Evolutionary conservation across 2,888 invertebrate genomes (phyloP), one percentile per base, ranked within the genome.

Genomic region (Linnaemya vulpina): DNA sequence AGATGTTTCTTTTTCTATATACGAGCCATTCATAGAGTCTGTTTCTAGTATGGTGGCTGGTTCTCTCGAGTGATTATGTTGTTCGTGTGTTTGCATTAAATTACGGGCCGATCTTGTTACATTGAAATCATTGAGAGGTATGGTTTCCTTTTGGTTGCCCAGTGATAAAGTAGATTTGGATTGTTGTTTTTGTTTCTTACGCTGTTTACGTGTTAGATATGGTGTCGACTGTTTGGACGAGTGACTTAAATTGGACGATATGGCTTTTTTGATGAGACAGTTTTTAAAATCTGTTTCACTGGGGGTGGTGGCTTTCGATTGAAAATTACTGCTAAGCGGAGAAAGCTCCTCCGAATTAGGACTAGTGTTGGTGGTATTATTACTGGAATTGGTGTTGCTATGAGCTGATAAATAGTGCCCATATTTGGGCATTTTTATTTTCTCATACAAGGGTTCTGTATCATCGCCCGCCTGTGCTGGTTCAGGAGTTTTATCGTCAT

Each of bases 1-100:
- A n/a, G 93, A 94, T 1, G 94, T 95, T 70, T 96, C 94, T 88
- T 96, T 95, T 89, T 95, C 95, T 25, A 89, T 92, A 86, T 91
- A 91, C 0, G 91, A 91, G 1, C 90, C 91, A 4, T 87, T 89
- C 90, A 91, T 91, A 1, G 91, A 89, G 10, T 89, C 88, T 7
- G 83, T 80, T 65, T 86, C 85, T 53, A 43, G 38, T 35, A 83
- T 82, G 10, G 83, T 83, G 0, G 62, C 11, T 11, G 74, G 9
- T 22, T 68, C 71, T 22, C 15, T 43, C 1, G 15, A 58, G 10
- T 2, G 35, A 22, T 55, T 73, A 43, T 30, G 30, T 46, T 67
- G 84, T 17, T 68, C 76, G 77, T 63, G 87, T 74, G 38, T 86
- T 81, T 25, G 87, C 86, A 11, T 5, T 40, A 90, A 84, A 43